phyloP scores from a whole-genome alignment of 1,140 invertebrate species.

The Saccostrea cuccullata region DNA sequence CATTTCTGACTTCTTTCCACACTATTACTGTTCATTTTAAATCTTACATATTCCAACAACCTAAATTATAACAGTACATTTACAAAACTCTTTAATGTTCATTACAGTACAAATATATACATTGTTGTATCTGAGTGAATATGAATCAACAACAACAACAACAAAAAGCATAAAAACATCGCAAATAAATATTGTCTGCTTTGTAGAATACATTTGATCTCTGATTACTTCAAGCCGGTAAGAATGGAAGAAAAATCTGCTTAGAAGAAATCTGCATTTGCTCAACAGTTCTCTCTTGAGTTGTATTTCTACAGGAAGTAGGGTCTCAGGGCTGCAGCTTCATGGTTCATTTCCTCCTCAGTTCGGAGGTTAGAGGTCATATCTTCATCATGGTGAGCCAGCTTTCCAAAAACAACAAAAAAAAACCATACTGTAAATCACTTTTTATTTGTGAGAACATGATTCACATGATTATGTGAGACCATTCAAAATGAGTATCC shows the following conservation, averaged over 20 bases:
- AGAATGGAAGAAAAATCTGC: not conserved
- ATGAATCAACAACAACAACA: no score
- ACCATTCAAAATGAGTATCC: no score
- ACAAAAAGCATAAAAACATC: no score
- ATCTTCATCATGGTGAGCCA: constrained; percentile 85
- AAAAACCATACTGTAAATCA: not conserved
- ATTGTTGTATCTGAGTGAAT: no score
- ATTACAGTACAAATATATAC: no score
- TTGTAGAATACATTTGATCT: not conserved
- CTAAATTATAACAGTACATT: no score
- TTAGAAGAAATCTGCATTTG: no score
- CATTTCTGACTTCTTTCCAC: no score
- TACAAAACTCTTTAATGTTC: no score
- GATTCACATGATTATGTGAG: not conserved
- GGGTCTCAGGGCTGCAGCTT: constrained; percentile 48
- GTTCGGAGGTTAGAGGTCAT: constrained; percentile 71
- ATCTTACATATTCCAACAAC: no score
- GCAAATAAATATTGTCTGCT: not conserved
- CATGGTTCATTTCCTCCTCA: constrained; percentile 81
- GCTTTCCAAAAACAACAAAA: constrained; percentile 68
- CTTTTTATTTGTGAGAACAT: no score
- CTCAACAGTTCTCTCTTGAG: not conserved
- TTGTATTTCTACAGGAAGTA: constrained; percentile 15
- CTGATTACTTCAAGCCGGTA: not conserved
- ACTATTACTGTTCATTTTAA: no score